Percentiles rank a stretch among this genome's conserved stretches.
These are phyloP conservation scores for Nesidiocoris tenuis DNA, from an alignment of 2,888 invertebrate species.

Conservation along the genomic window DNA sequence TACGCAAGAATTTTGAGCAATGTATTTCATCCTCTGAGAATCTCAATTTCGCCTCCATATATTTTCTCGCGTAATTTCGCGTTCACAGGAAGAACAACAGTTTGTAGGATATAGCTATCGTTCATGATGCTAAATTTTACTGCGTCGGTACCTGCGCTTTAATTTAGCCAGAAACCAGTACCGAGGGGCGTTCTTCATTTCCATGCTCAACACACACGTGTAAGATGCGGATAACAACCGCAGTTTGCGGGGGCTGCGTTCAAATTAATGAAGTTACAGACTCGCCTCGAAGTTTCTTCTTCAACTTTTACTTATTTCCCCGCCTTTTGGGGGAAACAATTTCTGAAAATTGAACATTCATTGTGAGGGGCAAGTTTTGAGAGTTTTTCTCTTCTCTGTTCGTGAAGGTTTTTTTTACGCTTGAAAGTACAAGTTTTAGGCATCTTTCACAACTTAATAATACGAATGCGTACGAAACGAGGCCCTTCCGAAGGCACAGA, in stretches of 20 bases:
- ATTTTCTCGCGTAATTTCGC: no score
- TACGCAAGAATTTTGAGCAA: no score
- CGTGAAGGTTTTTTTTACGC: not conserved
- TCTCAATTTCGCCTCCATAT: no score
- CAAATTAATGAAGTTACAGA: not conserved
- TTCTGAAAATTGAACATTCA: not conserved
- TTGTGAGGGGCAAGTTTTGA: not conserved
- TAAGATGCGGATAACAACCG: not conserved
- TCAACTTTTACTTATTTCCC: not conserved
- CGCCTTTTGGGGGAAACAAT: not conserved
- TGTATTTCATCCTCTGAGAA: no score
- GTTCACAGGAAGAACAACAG: no score
- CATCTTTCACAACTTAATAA: not conserved
- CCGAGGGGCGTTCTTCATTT: not conserved
- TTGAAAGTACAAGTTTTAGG: not conserved
- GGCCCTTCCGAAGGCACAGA: no score
- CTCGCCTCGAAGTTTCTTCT: not conserved
- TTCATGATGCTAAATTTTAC: not conserved
- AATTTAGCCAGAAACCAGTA: not conserved
- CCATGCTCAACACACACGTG: not conserved
- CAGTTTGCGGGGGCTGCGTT: not conserved
- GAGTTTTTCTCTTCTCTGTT: not conserved
- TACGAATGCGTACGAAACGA: no score
- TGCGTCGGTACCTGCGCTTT: not conserved
- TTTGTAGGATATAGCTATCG: no score